Base-by-base conservation (phyloP, 1,140 invertebrate species). In the Augochlora pura region DNA sequence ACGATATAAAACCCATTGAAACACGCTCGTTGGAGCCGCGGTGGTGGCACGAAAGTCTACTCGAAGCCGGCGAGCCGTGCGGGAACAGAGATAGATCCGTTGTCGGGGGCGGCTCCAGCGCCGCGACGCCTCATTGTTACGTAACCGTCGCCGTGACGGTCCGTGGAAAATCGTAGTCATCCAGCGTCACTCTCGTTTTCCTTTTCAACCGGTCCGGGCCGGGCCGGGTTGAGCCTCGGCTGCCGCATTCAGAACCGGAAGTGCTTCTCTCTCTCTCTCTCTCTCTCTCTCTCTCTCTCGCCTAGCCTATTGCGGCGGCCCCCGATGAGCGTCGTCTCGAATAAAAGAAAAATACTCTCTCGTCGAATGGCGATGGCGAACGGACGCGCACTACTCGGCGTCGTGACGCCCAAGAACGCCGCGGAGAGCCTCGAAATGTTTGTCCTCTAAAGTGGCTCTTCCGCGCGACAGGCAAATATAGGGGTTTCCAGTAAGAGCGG, bases 101-200 rank as follows among this genome's bases (percentile, higher is more conserved):
- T 57, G n/a, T n/a, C 49, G 39, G 38, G 38, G 60, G 86, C 81
- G 25, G 49, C 80, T 63, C 74, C 65, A 74, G 54, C 80, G 69
- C 77, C 71, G 77, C 73, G 64, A 76, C 80, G 73, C 73, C 70
- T 86, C 80, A 83, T 87, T 86, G 86, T 89, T 88, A 86, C 77
- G 87, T 88, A 87, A 87, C 79, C 77, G 32, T 57, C 76, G 63
- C 80, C 77, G 60, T 73, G 49, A 52, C 49, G n/a, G 52, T 74
- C 23, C 23, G 65, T 62, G 23, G 57, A 88, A 85, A 84, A 88
- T 88, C 81, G 69, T 65, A 52, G 49, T 73, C 38, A 21, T 65
- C 21, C 72, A 4, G 16, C 39, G 12, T 54, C 77, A 39, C 46
- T 52, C 59, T 62, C 62, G 21, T 71, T 67, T 71, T 63, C 57